These are phyloP conservation scores for Hyperoplus immaculatus DNA, from an alignment of 2,797 vertebrate species.

Conservation along the genomic window DNA sequence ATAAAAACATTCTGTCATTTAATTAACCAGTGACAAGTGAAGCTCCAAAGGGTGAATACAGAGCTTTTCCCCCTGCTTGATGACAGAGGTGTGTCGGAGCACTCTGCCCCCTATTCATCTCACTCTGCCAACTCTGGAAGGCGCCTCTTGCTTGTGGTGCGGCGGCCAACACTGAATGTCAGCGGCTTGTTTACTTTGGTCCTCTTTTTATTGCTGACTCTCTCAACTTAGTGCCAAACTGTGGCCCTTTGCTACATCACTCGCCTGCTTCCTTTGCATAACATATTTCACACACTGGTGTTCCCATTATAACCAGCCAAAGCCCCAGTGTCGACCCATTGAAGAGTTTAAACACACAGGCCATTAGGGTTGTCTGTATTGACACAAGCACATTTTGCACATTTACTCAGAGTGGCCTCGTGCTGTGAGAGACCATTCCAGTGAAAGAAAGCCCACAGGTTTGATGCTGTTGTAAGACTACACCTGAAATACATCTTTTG, in stretches of 20 bases:
- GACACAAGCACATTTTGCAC: constrained; percentile 77
- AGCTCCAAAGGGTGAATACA: not conserved
- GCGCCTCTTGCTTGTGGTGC: constrained; percentile 49
- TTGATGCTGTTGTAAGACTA: not conserved
- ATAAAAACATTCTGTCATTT: not conserved
- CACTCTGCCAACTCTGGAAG: constrained; percentile 56
- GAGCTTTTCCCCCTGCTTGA: constrained; percentile 14
- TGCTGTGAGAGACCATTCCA: constrained; percentile 21
- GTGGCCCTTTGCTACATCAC: constrained; percentile 70
- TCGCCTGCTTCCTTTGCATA: constrained; percentile 80
- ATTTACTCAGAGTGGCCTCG: constrained; percentile 53
- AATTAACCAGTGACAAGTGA: not conserved
- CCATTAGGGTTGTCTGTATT: constrained; percentile 83
- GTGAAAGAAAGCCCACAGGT: constrained; percentile 13
- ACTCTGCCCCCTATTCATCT: constrained; percentile 34
- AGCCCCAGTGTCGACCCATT: constrained; percentile 74
- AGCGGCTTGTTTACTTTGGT: constrained; percentile 75
- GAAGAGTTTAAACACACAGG: constrained; percentile 80
- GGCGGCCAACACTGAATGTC: constrained; percentile 66
- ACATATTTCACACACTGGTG: constrained; percentile 86
- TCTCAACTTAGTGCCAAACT: constrained; percentile 76
- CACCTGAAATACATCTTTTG: not conserved
- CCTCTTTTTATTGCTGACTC: constrained; percentile 79
- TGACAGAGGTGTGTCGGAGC: constrained; percentile 27
- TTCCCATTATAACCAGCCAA: constrained; percentile 80